These are phyloP conservation scores for Orchestia grillus DNA, from an alignment of 1,140 invertebrate species.

Conservation along the genomic window DNA sequence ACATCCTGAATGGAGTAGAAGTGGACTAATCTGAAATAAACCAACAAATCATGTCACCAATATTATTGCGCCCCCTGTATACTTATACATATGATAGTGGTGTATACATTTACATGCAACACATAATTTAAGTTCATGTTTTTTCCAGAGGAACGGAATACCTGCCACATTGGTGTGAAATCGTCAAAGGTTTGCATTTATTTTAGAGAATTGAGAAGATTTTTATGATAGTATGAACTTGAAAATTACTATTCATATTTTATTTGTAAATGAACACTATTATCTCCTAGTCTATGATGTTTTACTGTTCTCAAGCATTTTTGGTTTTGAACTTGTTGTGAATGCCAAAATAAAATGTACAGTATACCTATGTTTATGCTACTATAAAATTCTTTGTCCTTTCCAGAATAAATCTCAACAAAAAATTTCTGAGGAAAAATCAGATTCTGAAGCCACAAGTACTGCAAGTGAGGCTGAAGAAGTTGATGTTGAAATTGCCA, in stretches of 20 bases:
- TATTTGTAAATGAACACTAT: neutral
- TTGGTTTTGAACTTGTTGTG: neutral
- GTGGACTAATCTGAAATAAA: too few species aligned
- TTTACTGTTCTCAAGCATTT: neutral
- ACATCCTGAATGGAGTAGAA: too few species aligned
- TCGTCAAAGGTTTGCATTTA: neutral
- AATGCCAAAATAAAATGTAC: neutral
- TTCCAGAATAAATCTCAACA: neutral
- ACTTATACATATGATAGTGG: too few species aligned
- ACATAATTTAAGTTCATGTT: neutral
- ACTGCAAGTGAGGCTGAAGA: constrained; percentile 49
- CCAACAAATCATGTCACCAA: too few species aligned
- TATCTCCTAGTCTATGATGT: neutral
- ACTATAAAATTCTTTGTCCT: neutral
- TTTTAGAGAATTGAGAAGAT: neutral
- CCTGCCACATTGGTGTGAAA: neutral
- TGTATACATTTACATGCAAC: too few species aligned
- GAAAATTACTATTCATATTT: neutral
- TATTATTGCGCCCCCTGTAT: too few species aligned
- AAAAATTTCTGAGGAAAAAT: neutral
- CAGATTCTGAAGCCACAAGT: constrained; percentile 50
- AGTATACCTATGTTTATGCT: neutral
- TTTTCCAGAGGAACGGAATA: neutral
- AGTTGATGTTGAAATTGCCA: neutral
- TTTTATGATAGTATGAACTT: neutral